Percentiles rank a stretch among this genome's conserved stretches.
phyloP scores from a whole-genome alignment of 2,888 invertebrate species.

The Chloromyia formosa region DNA sequence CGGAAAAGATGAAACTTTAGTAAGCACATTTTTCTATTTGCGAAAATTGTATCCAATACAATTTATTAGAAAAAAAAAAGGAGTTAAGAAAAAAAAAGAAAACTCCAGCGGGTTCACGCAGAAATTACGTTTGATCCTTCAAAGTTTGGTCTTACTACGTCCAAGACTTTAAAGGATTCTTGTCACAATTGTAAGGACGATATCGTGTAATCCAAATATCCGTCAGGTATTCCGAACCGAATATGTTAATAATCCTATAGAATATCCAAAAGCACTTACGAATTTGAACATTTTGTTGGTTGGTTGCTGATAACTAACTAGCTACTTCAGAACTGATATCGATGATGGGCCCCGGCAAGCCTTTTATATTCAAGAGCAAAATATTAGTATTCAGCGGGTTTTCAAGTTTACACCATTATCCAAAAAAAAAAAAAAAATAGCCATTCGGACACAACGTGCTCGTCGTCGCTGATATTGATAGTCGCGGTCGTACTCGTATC shows the following conservation, averaged over 20 bases:
- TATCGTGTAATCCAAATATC: neutral
- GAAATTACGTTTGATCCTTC: too few species aligned
- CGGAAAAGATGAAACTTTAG: neutral
- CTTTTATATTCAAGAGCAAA: conserved; percentile 27
- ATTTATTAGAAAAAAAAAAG: too few species aligned
- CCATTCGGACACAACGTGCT: conserved; percentile 25
- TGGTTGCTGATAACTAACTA: conserved; percentile 29
- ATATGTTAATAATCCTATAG: conserved; percentile 2
- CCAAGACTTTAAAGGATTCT: too few species aligned
- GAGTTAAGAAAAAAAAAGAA: too few species aligned
- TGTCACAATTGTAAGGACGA: too few species aligned
- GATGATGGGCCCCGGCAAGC: neutral
- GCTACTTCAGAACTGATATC: conserved; percentile 35
- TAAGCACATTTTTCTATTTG: too few species aligned
- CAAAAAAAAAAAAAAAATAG: neutral
- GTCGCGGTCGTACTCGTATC: neutral
- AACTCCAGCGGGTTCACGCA: too few species aligned
- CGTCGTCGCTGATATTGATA: neutral
- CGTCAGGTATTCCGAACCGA: neutral
- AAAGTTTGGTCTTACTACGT: too few species aligned
- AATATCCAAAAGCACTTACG: conserved; percentile 18
- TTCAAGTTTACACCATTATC: neutral
- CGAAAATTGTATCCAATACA: too few species aligned
- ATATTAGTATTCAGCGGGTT: neutral
- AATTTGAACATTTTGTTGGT: conserved; percentile 36